Conservation (phyloP, 2,888 invertebrate genomes). For the Scaptomyza cyrtandrae region DNA sequence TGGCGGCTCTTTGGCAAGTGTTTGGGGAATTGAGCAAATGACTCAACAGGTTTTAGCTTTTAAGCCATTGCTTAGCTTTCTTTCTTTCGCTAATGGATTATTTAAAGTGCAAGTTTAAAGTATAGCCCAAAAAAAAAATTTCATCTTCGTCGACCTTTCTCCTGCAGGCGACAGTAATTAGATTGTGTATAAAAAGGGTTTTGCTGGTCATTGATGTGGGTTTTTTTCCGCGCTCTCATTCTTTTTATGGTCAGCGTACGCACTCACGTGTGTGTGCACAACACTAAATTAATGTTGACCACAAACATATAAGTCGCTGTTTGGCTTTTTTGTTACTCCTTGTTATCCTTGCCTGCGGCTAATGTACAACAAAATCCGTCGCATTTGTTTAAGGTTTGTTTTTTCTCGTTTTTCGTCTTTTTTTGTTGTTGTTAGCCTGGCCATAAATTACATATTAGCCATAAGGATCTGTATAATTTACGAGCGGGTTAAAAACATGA, state of each 20-base stretch:
- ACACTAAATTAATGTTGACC: constrained; percentile 51
- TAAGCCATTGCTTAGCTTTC: constrained; percentile 59
- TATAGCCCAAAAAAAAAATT: constrained; percentile 3
- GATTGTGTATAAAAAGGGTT: constrained; percentile 67
- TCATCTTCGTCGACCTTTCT: constrained; percentile 1
- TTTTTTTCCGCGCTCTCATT: constrained; percentile 12
- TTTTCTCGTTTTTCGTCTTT: constrained; percentile 30
- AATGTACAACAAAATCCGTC: constrained; percentile 71
- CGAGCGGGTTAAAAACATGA: constrained; percentile 70
- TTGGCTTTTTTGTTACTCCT: constrained; percentile 13
- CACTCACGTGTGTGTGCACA: constrained; percentile 27
- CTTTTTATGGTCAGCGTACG: constrained; percentile 23
- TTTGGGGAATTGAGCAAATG: constrained; percentile 83
- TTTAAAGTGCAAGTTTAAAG: constrained; percentile 73
- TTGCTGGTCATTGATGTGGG: constrained; percentile 50
- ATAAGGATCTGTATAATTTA: constrained; percentile 78
- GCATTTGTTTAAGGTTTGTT: constrained; percentile 67
- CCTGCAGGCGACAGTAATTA: constrained; percentile 60
- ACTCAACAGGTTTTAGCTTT: constrained; percentile 85
- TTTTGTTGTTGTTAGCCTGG: constrained; percentile 39
- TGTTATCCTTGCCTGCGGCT: constrained; percentile 59
- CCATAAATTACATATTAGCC: constrained; percentile 80
- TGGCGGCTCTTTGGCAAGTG: constrained; percentile 67
- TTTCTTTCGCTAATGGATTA: constrained; percentile 71
- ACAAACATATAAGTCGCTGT: constrained; percentile 44